Evolutionary conservation across 2,888 invertebrate genomes (phyloP).

Genomic region (Acanthoscelides obtectus): DNA sequence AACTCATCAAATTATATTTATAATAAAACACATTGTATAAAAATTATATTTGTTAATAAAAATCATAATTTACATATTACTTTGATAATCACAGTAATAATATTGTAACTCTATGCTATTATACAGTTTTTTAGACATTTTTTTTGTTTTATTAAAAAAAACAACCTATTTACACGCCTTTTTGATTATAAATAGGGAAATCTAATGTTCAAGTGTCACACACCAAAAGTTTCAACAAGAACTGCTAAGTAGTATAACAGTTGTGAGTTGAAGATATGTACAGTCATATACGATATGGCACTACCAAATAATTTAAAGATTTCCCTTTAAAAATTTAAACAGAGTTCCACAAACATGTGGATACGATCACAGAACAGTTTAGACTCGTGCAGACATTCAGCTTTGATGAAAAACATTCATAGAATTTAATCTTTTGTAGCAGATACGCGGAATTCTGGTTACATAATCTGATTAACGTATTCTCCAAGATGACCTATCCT

Average conservation of each 20-base stretch:
- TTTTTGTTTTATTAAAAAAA: not conserved
- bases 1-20: slow-evolving; percentile 92
- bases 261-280: not conserved
- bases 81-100: not conserved
- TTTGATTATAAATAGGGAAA: not conserved
- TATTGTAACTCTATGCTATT: not conserved
- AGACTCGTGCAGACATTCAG: not conserved
- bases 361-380: slow-evolving; percentile 15
- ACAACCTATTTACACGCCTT: not conserved
- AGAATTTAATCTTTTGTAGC: not conserved
- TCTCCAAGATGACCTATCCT: too few species aligned
- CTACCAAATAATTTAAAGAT: not conserved
- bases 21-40: slow-evolving; percentile 46
- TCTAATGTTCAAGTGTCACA: not conserved
- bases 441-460: too few species aligned
- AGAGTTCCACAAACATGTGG: slow-evolving; percentile 11
- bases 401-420: not conserved
- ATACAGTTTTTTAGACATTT: not conserved
- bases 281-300: not conserved
- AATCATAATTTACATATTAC: not conserved
- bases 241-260: not conserved
- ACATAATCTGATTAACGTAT: too few species aligned
- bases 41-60: not conserved
- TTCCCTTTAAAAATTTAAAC: slow-evolving; percentile 1
- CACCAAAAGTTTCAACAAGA: not conserved